Conservation (phyloP, 2,797 vertebrate genomes). For the Yasuhikotakia modesta region DNA sequence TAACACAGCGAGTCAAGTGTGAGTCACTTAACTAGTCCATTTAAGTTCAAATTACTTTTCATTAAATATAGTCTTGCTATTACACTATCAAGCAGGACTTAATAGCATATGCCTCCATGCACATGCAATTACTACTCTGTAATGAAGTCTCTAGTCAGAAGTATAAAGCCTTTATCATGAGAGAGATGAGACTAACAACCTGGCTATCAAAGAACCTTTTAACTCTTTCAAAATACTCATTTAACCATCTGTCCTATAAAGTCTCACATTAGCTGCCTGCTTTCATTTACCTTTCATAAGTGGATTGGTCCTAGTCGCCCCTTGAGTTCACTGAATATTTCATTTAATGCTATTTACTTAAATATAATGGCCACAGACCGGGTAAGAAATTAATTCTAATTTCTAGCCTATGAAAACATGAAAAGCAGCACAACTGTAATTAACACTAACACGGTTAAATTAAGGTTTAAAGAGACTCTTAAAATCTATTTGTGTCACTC, state of each 20-base stretch:
- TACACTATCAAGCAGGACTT: conserved; percentile 45
- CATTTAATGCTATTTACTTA: conserved; percentile 33
- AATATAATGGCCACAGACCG: conserved; percentile 15
- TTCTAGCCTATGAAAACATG: conserved; percentile 39
- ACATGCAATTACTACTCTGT: conserved; percentile 45
- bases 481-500: conserved; percentile 9
- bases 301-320: conserved; percentile 2
- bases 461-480: background rate
- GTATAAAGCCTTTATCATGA: conserved; percentile 38
- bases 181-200: conserved; percentile 47
- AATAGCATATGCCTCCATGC: conserved; percentile 48
- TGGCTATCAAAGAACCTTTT: conserved; percentile 38
- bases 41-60: conserved; percentile 50
- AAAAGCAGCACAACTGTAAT: conserved; percentile 21
- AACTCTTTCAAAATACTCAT: conserved; percentile 50
- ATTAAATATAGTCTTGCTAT: conserved; percentile 39
- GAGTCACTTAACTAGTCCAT: conserved; percentile 43
- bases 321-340: conserved; percentile 43
- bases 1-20: conserved; percentile 29
- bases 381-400: background rate
- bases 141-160: conserved; percentile 39
- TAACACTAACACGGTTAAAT: conserved; percentile 1
- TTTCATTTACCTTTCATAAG: conserved; percentile 27
- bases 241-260: conserved; percentile 52
- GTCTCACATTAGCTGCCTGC: conserved; percentile 42